Evolutionary conservation across 2,113 vertebrate species (phyloP).

Genomic region (Corythornis vintsioides): DNA sequence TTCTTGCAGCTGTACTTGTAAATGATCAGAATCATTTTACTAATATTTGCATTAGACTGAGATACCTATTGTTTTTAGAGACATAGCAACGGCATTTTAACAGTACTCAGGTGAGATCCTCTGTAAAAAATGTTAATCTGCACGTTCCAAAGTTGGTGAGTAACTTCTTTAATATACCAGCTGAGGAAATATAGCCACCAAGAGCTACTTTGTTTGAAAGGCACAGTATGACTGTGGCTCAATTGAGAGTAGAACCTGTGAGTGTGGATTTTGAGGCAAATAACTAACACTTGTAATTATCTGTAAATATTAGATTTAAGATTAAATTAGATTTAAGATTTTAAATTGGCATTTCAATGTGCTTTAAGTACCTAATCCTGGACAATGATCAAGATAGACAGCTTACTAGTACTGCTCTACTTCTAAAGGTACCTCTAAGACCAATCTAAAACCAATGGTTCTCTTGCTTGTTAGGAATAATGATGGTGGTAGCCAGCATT

Average conservation of each 20-base stretch:
- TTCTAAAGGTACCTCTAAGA: background rate
- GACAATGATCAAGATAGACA: background rate
- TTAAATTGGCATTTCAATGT: background rate
- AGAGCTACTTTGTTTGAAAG: background rate
- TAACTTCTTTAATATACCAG: background rate
- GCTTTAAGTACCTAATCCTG: background rate
- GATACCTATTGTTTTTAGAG: slow-evolving; percentile 19
- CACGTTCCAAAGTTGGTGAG: background rate
- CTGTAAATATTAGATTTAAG: background rate
- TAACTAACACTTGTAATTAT: background rate
- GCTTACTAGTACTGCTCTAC: background rate
- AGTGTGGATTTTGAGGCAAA: background rate
- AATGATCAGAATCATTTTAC: slow-evolving; percentile 18
- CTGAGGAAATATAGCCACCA: background rate
- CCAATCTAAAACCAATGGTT: background rate
- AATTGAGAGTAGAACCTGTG: background rate
- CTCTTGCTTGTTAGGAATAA: background rate
- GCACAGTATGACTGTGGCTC: background rate
- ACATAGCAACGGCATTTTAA: background rate
- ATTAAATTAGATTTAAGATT: background rate
- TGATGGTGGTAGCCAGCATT: background rate
- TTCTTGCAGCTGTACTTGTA: slow-evolving; percentile 26
- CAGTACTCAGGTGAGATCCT: background rate
- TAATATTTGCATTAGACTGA: slow-evolving; percentile 40
- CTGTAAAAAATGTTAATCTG: background rate